Evolutionary conservation across 23 tunicate species (phyloP), one percentile per base, ranked within the genome.

Genomic region (Ciona savignyi): DNA sequence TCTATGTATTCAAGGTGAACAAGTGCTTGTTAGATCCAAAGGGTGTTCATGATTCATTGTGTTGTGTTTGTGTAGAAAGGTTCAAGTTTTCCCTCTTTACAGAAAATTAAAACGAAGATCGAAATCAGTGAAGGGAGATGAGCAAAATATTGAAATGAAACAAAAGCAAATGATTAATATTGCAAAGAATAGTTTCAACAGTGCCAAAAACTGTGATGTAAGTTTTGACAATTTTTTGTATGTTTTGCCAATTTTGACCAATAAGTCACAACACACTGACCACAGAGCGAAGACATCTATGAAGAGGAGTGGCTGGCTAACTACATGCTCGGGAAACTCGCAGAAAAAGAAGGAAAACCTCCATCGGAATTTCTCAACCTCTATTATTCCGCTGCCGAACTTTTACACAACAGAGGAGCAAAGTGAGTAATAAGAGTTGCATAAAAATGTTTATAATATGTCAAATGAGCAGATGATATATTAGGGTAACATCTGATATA

Each of bases 281-380:
- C n/a, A 25, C 29, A 83, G 82, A 63, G 72, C 66, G 97, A 90
- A 21, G 89, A 90, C 2, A 51, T 90, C 0, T 73, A 78, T 75
- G 89, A 84, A 1, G 99, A 95, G 65, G 99, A 89, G 63, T 95
- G 99, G 99, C 70, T 95, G 63, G 64, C 83, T 3, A 51, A 76
- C 9, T 95, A 95, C 81, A 95, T 95, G 99, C 76, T 73, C 27
- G 99, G 99, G 11, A 95, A 95, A 69, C 35, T 88, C 21, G 2
- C 61, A 23, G 99, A 95, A 61, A 95, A 95, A 63, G 74, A 83
- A 63, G 33, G 71, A 23, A 77, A 72, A 60, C 69, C 81, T 20
- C 61, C 75, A 22, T 56, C 29, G 21, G 81, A 33, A 23, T 86
- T 34, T 61, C 74, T 93, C 49, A 62, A 51, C 51, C 51, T 27